Conservation (phyloP, 2,113 vertebrate species). For the Eretmochelys imbricata region DNA sequence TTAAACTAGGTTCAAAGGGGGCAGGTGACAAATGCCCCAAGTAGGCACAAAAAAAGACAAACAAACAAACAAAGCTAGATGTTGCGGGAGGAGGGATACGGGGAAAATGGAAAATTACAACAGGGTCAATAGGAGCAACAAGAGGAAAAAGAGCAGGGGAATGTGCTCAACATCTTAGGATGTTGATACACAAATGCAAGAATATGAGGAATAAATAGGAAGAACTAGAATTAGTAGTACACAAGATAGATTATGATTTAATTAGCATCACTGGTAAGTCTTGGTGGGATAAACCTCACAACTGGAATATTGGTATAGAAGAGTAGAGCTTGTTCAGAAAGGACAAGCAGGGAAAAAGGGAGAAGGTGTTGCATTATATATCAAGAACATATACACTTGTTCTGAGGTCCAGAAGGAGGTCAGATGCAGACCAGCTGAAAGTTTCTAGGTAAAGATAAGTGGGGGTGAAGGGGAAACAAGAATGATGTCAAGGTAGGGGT, state of each 20-base stretch:
- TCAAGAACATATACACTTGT: neutral
- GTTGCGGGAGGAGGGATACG: neutral
- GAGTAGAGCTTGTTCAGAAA: neutral
- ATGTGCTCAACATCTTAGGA: neutral
- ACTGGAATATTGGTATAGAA: neutral
- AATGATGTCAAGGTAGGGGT: neutral
- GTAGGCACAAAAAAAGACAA: neutral
- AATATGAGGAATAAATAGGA: neutral
- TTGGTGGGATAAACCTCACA: no score
- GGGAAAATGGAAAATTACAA: neutral
- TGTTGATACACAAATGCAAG: neutral
- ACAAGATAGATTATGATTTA: neutral
- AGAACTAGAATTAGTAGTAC: neutral
- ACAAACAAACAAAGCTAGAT: neutral
- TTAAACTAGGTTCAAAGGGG: neutral
- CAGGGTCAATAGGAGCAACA: neutral
- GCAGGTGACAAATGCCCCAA: neutral
- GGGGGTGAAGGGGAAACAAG: neutral
- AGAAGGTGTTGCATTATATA: neutral
- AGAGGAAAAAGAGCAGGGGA: neutral
- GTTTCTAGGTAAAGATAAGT: neutral
- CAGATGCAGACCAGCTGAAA: neutral
- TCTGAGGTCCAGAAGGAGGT: neutral
- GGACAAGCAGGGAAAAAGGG: neutral
- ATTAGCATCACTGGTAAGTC: neutral